Percentiles rank a stretch among this genome's conserved stretches.
phyloP scores from a whole-genome alignment of 2,888 invertebrate species.

The Macaria liturata region DNA sequence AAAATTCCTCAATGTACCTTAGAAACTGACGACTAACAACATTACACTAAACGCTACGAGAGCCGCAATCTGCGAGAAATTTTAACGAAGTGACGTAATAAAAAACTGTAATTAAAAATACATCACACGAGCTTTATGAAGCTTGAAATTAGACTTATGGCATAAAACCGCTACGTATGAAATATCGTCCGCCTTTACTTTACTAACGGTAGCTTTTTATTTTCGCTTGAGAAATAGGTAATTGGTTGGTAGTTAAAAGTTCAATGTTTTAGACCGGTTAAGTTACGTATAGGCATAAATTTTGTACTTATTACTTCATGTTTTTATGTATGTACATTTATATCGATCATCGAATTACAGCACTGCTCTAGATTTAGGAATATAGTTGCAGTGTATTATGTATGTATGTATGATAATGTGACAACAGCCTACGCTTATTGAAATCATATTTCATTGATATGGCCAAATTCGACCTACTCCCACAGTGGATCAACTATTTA shows the following conservation, averaged over 20 bases:
- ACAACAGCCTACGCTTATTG: slow-evolving; percentile 22
- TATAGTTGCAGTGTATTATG: slow-evolving; percentile 23
- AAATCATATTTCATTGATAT: slow-evolving; percentile 20
- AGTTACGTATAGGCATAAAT: slow-evolving; percentile 3
- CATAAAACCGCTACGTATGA: slow-evolving; percentile 17
- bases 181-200: slow-evolving; percentile 9
- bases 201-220: slow-evolving; percentile 8
- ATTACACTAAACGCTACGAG: slow-evolving; percentile 8
- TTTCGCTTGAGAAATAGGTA: slow-evolving; percentile 1
- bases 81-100: slow-evolving; percentile 24
- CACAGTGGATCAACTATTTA: slow-evolving; percentile 7
- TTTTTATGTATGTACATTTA: slow-evolving; percentile 13
- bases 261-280: slow-evolving; percentile 4
- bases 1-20: slow-evolving; percentile 28
- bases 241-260: slow-evolving; percentile 1
- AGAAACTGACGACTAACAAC: slow-evolving; percentile 15
- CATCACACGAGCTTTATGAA: slow-evolving; percentile 25
- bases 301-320: slow-evolving; percentile 10
- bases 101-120: slow-evolving; percentile 24
- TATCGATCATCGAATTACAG: slow-evolving; percentile 24
- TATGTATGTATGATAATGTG: slow-evolving; percentile 18
- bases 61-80: slow-evolving; percentile 22
- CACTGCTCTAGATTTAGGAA: slow-evolving; percentile 23
- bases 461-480: slow-evolving; percentile 23
- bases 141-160: slow-evolving; percentile 26